Evolutionary conservation across 2,888 invertebrate genomes (phyloP), one percentile per base, ranked within the genome.

Genomic region (Leptopilina myrica): DNA sequence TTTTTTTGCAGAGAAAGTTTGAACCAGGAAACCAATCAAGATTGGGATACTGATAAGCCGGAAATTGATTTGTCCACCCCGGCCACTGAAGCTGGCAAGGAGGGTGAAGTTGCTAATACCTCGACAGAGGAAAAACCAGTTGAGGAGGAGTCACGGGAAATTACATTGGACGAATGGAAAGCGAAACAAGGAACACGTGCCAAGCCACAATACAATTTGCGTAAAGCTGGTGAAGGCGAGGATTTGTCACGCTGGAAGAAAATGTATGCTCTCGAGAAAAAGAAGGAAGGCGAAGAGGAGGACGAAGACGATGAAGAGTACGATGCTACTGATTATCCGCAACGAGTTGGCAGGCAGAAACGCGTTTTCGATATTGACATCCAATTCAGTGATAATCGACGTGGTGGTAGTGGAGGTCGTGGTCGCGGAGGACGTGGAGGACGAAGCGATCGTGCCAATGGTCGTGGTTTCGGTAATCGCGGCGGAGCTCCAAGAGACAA

Each of bases 101-200:
- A 91, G 26, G 88, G 88, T 11, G 87, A 87, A 12, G 83, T 88
- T 81, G 89, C 89, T 14, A 92, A 92, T 69, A 82, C 87, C 73
- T 84, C 88, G 5, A 78, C 91, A 11, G 91, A 91, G 76, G 92
- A 93, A 88, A 93, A 92, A 82, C 93, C 90, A 0, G 93, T 93
- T 77, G 97, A 96, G 88, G 97, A 97, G 85, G 96, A 96, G 91
- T 95, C 96, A 76, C 96, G 96, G 2, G 97, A 96, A 93, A 94
- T 98, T 91, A 98, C 98, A 59, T 93, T 98, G 86, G 98, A 98
- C 90, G 98, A 98, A 94, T 98, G 97, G 95, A 97, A 97, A 92
- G 97, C 97, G 79, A 93, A 96, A 88, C 96, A 96, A 88, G 95
- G 95, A 89, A 95, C 94, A 78, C 95, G 97, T 86, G 94, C 94